These are phyloP conservation scores for Drosophila arizonae DNA, from an alignment of 1,140 invertebrate genomes.

Conservation along the genomic window DNA sequence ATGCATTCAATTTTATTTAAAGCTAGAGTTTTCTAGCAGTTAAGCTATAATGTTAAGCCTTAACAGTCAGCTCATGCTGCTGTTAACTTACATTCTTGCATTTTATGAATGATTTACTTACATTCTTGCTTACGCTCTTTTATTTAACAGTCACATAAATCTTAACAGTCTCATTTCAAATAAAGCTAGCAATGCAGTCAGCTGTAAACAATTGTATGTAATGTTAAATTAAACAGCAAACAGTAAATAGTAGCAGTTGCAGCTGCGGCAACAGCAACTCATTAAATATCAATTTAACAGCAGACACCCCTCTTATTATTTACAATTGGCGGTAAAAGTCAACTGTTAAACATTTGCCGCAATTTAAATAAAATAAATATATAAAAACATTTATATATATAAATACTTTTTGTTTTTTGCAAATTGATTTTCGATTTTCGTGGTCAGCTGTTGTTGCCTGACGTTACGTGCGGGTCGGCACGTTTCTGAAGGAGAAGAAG, in stretches of 20 bases:
- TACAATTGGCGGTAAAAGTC: not conserved
- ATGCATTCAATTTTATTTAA: not conserved
- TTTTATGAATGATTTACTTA: not conserved
- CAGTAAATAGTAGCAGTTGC: not conserved
- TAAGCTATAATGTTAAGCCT: too few species aligned
- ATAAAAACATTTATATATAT: slow-evolving; percentile 1
- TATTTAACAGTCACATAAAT: too few species aligned
- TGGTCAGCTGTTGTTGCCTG: slow-evolving; percentile 25
- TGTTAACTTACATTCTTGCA: not conserved
- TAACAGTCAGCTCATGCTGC: not conserved
- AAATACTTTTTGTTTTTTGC: slow-evolving; percentile 29
- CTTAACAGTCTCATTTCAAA: not conserved
- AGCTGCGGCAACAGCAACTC: not conserved
- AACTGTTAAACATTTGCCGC: slow-evolving; percentile 1
- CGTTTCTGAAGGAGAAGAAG: slow-evolving; percentile 43
- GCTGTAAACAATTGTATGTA: not conserved
- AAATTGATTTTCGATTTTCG: slow-evolving; percentile 68
- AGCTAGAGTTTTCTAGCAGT: too few species aligned
- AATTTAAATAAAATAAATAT: slow-evolving; percentile 5
- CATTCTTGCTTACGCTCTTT: not conserved
- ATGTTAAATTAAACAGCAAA: too few species aligned
- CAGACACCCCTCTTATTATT: not conserved
- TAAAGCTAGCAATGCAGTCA: not conserved
- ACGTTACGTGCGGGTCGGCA: slow-evolving; percentile 59
- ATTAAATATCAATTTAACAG: not conserved